Conservation (phyloP, 2,797 vertebrate species). For the Apogon talboti region DNA sequence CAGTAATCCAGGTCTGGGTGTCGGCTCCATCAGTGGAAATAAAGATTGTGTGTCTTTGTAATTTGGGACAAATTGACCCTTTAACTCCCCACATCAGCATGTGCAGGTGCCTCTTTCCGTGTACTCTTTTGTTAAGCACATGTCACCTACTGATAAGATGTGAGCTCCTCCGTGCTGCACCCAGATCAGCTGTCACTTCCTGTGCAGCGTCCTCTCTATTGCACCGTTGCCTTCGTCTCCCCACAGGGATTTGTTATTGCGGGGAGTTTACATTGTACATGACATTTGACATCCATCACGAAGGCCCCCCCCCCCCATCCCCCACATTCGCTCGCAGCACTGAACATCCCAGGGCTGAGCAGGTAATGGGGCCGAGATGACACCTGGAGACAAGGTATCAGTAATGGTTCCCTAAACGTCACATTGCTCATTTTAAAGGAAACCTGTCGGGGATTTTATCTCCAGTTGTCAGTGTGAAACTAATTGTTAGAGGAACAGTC, state of each 20-base stretch:
- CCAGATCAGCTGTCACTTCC: conserved; percentile 45
- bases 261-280: conserved; percentile 34
- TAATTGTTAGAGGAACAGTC: conserved; percentile 45
- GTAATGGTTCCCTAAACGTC: conserved; percentile 58
- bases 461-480: conserved; percentile 42
- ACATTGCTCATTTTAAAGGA: conserved; percentile 45
- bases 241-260: conserved; percentile 47
- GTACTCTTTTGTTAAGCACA: neutral
- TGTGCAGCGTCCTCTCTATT: conserved; percentile 11
- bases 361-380: conserved; percentile 45
- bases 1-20: no score
- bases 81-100: neutral
- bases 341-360: conserved; percentile 30
- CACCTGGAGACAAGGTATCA: conserved; percentile 22
- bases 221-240: conserved; percentile 34
- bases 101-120: neutral
- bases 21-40: no score
- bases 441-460: conserved; percentile 49
- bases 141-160: neutral
- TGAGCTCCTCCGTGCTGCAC: neutral
- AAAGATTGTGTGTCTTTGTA: no score
- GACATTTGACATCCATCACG: conserved; percentile 64
- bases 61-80: neutral
- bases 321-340: conserved; percentile 15
- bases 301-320: conserved; percentile 1